Base-by-base conservation (phyloP, 2,888 invertebrate species). In the Nemoura dubitans region DNA sequence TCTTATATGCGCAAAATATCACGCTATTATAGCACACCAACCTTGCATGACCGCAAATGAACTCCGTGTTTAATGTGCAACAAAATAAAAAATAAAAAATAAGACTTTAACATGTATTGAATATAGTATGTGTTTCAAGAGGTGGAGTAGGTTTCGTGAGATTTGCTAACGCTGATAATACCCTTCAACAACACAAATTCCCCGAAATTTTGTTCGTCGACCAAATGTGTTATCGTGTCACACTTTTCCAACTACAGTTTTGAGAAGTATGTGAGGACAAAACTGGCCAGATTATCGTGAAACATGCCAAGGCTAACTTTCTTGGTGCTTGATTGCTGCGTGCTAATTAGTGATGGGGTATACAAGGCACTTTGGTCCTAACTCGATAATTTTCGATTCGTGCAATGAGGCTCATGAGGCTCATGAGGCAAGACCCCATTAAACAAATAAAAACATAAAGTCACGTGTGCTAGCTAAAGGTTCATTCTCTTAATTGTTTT, bases 311-410 rank as follows among this genome's bases (percentile, higher is more conserved):
- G 59, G 59, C 59, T 59, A 16, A 16, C 59, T 59, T 59, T 59
- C 59, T 59, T 21, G 59, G 59, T 59, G 2, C 59, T 59, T 59
- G 59, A 59, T 59, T 59, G 59, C 59, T 1, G 2, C 3, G 59
- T 2, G 21, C 59, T 59, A 21, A 59, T 59, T 36, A 59, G 59
- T 59, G 59, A 59, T 59, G 59, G 59, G 59, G 21, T 21, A 36
- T 10, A 21, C 21, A 7, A 16, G 14, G 14, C 6, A 21, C 14
- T 10, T 59, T 10, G 59, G 14, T 59, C 16, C 14, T 1, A 3
- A 59, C 59, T 78, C 78, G 78, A 78, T 78, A 78, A 77, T 78
- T 29, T 27, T 7, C 7, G 29, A 26, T 78, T 78, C 26, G n/a
- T 5, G 26, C 26, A 77, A 77, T n/a, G n/a, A n/a, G n/a, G n/a